Evolutionary conservation across 35 echinoderm and acorn worm species (phyloP).

Genomic region (Eucidaris tribuloides): DNA sequence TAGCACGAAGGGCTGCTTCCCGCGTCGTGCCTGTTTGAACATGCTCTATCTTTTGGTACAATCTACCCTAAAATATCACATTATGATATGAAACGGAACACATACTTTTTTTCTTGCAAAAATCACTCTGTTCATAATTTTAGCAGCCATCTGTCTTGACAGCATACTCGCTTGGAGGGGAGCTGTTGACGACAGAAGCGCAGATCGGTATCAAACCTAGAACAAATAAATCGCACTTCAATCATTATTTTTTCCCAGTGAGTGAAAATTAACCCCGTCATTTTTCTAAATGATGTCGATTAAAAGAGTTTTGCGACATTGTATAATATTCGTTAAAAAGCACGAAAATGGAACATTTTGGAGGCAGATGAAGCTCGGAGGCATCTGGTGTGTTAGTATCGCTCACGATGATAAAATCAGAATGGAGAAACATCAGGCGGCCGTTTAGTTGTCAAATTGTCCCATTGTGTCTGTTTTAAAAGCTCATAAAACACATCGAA

Average conservation of each 20-base stretch:
- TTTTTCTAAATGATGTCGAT: conserved; percentile 29
- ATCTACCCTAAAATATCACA: too few species aligned
- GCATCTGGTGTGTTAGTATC: too few species aligned
- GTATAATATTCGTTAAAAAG: conserved; percentile 6
- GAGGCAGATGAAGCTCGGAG: neutral
- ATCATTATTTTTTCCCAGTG: too few species aligned
- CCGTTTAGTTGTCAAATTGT: conserved; percentile 53
- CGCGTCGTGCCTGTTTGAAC: too few species aligned
- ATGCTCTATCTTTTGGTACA: too few species aligned
- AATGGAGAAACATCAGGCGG: neutral
- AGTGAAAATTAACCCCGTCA: too few species aligned
- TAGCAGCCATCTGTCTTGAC: conserved; percentile 1
- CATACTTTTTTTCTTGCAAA: too few species aligned
- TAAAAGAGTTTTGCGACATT: conserved; percentile 26
- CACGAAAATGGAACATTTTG: neutral
- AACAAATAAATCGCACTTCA: conserved; percentile 13
- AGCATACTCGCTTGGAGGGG: neutral
- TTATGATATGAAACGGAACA: too few species aligned
- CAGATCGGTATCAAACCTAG: neutral
- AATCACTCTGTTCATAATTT: too few species aligned
- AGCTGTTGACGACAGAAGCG: neutral
- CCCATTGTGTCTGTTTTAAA: conserved; percentile 51
- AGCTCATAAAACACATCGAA: conserved; percentile 73
- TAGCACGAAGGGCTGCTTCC: too few species aligned
- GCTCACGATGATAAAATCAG: conserved; percentile 31